phyloP scores from a whole-genome alignment of 2,113 vertebrate species.

The Protobothrops flavoviridis region DNA sequence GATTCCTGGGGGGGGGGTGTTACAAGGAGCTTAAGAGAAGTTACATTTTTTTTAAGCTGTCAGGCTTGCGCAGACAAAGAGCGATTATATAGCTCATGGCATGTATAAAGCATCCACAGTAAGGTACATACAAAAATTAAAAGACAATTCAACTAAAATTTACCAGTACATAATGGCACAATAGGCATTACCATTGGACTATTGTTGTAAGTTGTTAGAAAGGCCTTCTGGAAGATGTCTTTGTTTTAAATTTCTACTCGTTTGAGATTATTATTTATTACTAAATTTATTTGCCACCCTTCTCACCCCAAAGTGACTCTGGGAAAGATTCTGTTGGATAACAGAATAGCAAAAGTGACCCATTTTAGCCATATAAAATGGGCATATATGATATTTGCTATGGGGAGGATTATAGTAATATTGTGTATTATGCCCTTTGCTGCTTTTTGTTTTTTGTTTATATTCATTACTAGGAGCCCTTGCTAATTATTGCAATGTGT shows the following conservation, averaged over 20 bases:
- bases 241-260: background rate
- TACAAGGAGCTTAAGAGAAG: background rate
- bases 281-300: background rate
- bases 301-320: background rate
- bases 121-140: background rate
- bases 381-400: background rate
- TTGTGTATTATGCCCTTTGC: background rate
- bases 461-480: background rate
- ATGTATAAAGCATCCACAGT: background rate
- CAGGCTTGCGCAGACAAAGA: background rate
- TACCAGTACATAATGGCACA: background rate
- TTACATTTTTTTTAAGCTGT: background rate
- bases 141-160: background rate
- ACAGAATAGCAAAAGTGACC: background rate
- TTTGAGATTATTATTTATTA: background rate
- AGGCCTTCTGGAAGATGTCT: background rate
- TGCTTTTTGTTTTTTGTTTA: background rate
- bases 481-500: background rate
- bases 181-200: background rate
- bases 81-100: background rate
- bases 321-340: background rate
- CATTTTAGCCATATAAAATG: background rate
- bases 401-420: background rate
- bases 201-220: background rate
- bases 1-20: background rate